Conservation (phyloP, 2,113 vertebrate genomes). For the Neogobius melanostomus region DNA sequence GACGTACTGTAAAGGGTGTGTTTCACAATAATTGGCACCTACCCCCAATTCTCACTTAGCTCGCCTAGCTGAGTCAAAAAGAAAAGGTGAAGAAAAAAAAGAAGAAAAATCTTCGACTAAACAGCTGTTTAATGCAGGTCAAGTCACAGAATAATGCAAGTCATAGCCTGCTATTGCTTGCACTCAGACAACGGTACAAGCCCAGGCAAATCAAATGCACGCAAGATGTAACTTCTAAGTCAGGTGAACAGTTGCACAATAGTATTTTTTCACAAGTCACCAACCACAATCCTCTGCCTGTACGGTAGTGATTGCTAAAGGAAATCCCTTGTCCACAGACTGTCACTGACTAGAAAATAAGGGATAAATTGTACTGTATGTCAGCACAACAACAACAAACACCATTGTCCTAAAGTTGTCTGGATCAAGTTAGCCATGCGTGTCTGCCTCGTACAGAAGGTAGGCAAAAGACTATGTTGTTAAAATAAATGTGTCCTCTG, state of each 20-base stretch:
- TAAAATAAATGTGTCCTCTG: background rate
- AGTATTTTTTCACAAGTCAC: slow-evolving; percentile 61
- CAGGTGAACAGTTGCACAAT: slow-evolving; percentile 66
- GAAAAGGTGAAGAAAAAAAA: slow-evolving; percentile 9
- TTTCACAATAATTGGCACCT: slow-evolving; percentile 34
- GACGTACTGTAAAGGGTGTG: slow-evolving; percentile 33
- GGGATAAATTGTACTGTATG: slow-evolving; percentile 40
- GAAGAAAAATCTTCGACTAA: background rate
- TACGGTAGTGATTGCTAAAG: slow-evolving; percentile 57
- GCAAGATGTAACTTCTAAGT: slow-evolving; percentile 46
- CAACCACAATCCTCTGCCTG: slow-evolving; percentile 57
- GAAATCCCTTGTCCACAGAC: slow-evolving; percentile 59
- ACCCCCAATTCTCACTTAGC: slow-evolving; percentile 28
- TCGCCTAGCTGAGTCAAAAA: slow-evolving; percentile 32
- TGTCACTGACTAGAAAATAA: slow-evolving; percentile 59
- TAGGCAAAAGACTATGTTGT: slow-evolving; percentile 20
- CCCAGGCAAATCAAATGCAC: slow-evolving; percentile 22
- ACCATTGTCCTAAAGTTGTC: slow-evolving; percentile 56
- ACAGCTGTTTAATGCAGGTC: background rate
- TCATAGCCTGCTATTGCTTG: background rate
- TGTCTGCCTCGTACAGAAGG: slow-evolving; percentile 42
- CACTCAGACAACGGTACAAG: slow-evolving; percentile 14
- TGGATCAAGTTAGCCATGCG: slow-evolving; percentile 10
- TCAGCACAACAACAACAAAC: slow-evolving; percentile 40
- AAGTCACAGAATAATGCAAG: background rate